phyloP scores from a whole-genome alignment of 2,888 invertebrate genomes.

The Halictus ligatus region DNA sequence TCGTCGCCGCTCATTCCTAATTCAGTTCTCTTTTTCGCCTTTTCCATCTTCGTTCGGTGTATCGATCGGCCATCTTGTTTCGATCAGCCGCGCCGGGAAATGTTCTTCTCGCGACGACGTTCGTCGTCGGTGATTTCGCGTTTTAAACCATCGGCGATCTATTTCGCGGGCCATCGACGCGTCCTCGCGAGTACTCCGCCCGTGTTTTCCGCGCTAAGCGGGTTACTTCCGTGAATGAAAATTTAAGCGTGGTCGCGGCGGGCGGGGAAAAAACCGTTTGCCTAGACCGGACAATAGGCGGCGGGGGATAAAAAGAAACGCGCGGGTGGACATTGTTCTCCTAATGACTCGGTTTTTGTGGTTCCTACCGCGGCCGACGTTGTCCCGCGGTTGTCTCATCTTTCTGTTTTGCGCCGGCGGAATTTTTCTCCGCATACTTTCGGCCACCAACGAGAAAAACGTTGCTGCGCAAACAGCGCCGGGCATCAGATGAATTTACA shows the following conservation, averaged over 20 bases:
- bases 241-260: background rate
- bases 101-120: background rate
- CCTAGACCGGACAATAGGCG: slow-evolving; percentile 38
- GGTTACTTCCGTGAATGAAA: slow-evolving; percentile 22
- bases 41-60: slow-evolving; percentile 32
- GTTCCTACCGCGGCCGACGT: slow-evolving; percentile 26
- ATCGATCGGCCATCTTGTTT: slow-evolving; percentile 44
- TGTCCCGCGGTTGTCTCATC: slow-evolving; percentile 27
- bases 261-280: slow-evolving; percentile 20
- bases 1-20: slow-evolving; percentile 71
- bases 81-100: slow-evolving; percentile 10
- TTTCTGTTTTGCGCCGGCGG: slow-evolving; percentile 14
- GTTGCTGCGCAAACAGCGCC: background rate
- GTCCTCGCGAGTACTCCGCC: background rate
- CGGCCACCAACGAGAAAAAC: background rate
- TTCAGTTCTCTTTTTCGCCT: slow-evolving; percentile 72
- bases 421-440: slow-evolving; percentile 37
- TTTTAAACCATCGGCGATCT: slow-evolving; percentile 13
- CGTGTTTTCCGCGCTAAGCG: background rate
- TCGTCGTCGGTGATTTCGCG: slow-evolving; percentile 16
- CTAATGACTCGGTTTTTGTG: slow-evolving; percentile 51
- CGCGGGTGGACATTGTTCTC: slow-evolving; percentile 50
- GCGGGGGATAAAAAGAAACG: slow-evolving; percentile 11
- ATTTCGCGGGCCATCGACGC: background rate
- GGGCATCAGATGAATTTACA: background rate